phyloP scores from a whole-genome alignment of 2,797 vertebrate genomes.

The Scarus forsteni region DNA sequence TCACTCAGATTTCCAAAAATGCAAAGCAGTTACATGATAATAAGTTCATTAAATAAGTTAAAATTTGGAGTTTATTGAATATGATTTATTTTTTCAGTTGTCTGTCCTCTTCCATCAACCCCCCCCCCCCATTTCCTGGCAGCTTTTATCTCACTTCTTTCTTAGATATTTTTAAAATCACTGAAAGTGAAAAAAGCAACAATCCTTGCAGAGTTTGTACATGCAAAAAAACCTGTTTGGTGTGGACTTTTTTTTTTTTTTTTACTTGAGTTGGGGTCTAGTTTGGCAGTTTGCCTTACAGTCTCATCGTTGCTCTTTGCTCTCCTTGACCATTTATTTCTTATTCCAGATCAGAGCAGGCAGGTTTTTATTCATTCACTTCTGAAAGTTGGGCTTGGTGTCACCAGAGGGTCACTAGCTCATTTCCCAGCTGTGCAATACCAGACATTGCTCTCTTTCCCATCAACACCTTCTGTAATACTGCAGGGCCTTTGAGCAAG shows the following conservation, averaged over 20 bases:
- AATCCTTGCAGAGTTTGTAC: no score
- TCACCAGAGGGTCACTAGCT: constrained; percentile 10
- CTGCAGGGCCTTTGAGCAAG: constrained; percentile 49
- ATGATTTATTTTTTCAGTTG: no score
- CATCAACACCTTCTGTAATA: constrained; percentile 19
- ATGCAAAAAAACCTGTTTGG: not conserved
- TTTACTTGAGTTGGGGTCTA: not conserved
- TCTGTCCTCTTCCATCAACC: not conserved
- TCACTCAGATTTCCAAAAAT: no score
- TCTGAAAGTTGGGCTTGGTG: constrained; percentile 1
- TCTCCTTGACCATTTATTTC: constrained; percentile 15
- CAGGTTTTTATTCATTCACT: constrained; percentile 12
- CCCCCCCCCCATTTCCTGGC: not conserved
- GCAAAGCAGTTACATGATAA: no score
- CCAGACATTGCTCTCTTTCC: constrained; percentile 13
- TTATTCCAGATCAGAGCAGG: constrained; percentile 7
- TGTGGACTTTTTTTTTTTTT: not conserved
- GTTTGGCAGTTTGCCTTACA: constrained; percentile 1
- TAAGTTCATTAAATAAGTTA: no score
- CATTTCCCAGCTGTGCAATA: constrained; percentile 28
- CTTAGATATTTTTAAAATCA: not conserved
- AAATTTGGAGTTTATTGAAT: no score
- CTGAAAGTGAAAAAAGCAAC: not conserved
- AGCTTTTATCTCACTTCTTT: not conserved
- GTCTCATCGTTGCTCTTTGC: not conserved